These are phyloP conservation scores for Tachystola acroxantha DNA, from an alignment of 2,888 invertebrate species.

Conservation along the genomic window DNA sequence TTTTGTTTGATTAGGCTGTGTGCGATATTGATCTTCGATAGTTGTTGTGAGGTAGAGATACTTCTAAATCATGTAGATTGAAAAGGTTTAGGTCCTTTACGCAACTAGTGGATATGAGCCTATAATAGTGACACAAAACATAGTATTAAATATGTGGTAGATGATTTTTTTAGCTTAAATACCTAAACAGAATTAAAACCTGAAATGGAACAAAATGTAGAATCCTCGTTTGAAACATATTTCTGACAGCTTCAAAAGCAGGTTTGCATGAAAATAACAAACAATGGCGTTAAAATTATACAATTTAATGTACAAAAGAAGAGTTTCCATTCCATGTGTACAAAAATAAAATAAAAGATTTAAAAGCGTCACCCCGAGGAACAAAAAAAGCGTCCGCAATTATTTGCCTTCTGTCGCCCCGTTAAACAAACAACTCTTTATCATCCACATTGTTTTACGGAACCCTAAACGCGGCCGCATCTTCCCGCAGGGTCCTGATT, in stretches of 20 bases:
- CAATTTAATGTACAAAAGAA: neutral
- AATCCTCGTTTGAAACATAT: no score
- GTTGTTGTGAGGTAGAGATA: no score
- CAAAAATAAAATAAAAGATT: slow-evolving; percentile 29
- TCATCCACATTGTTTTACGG: slow-evolving; percentile 60
- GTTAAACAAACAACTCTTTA: slow-evolving; percentile 62
- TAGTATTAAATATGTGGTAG: no score
- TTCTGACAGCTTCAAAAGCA: neutral
- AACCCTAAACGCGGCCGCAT: slow-evolving; percentile 44
- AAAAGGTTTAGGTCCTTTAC: no score
- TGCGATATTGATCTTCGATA: no score
- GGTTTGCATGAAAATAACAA: neutral
- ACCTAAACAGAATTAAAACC: no score
- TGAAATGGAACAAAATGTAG: no score
- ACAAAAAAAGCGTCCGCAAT: slow-evolving; percentile 47
- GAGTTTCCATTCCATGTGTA: neutral
- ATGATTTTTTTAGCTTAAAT: no score
- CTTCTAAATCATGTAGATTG: no score
- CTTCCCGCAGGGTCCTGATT: slow-evolving; percentile 47
- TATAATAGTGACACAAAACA: no score
- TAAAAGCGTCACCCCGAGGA: slow-evolving; percentile 36
- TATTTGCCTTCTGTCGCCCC: slow-evolving; percentile 63
- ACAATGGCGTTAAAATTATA: neutral
- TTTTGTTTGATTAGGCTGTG: neutral
- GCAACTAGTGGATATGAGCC: no score